Percentiles rank a stretch among this genome's conserved stretches.
These are phyloP conservation scores for Plagiodera versicolora DNA, from an alignment of 2,888 invertebrate species.

Conservation along the genomic window DNA sequence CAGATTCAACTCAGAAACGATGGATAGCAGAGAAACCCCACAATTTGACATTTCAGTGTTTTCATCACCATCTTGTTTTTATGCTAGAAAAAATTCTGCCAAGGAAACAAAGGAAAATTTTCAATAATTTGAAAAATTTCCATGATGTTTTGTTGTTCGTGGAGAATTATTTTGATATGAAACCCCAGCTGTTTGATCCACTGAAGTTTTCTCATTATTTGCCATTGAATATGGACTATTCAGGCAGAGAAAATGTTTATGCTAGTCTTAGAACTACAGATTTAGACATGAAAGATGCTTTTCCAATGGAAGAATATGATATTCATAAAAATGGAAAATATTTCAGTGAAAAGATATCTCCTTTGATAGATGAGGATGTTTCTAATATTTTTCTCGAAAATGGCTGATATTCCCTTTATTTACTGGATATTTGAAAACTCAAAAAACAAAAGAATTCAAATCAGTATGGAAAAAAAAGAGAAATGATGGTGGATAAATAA, in stretches of 20 bases:
- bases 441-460: no score
- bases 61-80: conserved; percentile 95
- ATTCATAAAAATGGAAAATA: conserved; percentile 44
- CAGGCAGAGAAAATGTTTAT: conserved; percentile 38
- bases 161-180: conserved; percentile 59
- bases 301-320: conserved; percentile 15
- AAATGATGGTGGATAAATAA: no score
- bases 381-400: conserved; percentile 46
- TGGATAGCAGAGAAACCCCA: conserved; percentile 58
- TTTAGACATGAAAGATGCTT: conserved; percentile 10
- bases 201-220: conserved; percentile 39
- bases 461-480: no score
- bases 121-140: conserved; percentile 75
- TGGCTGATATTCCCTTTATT: conserved; percentile 29
- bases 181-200: conserved; percentile 47
- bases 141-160: conserved; percentile 73
- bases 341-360: conserved; percentile 42
- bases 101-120: conserved; percentile 71
- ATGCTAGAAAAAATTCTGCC: conserved; percentile 87
- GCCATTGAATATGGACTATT: conserved; percentile 41
- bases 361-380: conserved; percentile 40
- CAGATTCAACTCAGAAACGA: conserved; percentile 17
- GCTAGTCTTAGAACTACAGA: conserved; percentile 34
- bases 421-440: not conserved
- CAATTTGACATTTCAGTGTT: conserved; percentile 74